These are phyloP conservation scores for Anoplophora glabripennis DNA, from an alignment of 1,140 invertebrate genomes.

Conservation along the genomic window DNA sequence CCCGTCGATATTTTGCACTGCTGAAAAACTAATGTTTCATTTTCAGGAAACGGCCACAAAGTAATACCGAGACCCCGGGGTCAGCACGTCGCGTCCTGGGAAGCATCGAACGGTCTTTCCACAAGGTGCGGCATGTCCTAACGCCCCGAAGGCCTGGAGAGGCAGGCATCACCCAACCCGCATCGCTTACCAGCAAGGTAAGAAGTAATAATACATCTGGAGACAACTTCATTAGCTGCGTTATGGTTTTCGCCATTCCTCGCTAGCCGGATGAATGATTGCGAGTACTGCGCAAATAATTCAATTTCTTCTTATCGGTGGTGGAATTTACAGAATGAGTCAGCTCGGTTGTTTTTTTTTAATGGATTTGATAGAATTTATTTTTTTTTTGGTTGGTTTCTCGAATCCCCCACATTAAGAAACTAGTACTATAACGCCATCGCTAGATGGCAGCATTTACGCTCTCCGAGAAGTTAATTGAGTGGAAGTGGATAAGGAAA, in stretches of 20 bases:
- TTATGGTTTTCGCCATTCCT: not conserved
- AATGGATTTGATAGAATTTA: too few relatives aligned
- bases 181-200: constrained; percentile 52
- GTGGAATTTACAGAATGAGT: constrained; percentile 86
- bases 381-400: too few relatives aligned
- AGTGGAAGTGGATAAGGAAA: too few relatives aligned
- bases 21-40: not conserved
- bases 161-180: constrained; percentile 43
- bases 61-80: constrained; percentile 45
- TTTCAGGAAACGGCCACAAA: constrained; percentile 21
- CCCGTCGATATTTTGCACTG: too few relatives aligned
- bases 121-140: constrained; percentile 65
- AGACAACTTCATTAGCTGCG: not conserved
- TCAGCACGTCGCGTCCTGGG: constrained; percentile 64
- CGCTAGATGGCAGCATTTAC: too few relatives aligned
- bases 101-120: constrained; percentile 68
- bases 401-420: too few relatives aligned
- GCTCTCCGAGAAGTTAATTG: too few relatives aligned
- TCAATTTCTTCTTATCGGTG: constrained; percentile 55
- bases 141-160: constrained; percentile 61
- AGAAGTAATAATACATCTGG: constrained; percentile 10
- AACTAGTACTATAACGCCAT: too few relatives aligned
- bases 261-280: too few relatives aligned
- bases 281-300: too few relatives aligned
- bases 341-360: too few relatives aligned